These are phyloP conservation scores for Psix sp. DNA, from an alignment of 1,140 invertebrate genomes.

Conservation along the genomic window DNA sequence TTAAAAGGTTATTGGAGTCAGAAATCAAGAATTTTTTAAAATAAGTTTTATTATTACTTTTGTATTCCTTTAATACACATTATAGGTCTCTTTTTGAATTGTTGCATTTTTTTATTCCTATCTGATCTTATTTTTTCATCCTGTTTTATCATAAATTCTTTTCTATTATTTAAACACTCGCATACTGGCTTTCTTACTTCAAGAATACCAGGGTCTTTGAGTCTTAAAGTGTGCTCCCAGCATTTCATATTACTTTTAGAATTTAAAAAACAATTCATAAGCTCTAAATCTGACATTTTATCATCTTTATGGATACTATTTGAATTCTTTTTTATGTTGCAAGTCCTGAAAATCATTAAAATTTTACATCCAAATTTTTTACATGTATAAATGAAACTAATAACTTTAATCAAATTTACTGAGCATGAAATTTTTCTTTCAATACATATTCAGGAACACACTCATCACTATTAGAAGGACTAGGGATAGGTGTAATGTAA, in stretches of 20 bases:
- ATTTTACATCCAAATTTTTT: no score
- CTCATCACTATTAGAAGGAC: slow-evolving; percentile 64
- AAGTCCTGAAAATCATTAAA: not conserved
- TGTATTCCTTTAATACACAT: not conserved
- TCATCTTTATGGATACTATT: not conserved
- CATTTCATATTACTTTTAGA: not conserved
- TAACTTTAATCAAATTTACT: slow-evolving; percentile 20
- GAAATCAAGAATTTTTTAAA: not conserved
- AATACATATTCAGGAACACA: slow-evolving; percentile 70
- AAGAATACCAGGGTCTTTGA: slow-evolving; percentile 18
- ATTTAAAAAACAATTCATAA: slow-evolving; percentile 1
- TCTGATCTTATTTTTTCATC: slow-evolving; percentile 49
- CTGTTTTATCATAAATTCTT: slow-evolving; percentile 61
- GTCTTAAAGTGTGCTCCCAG: slow-evolving; percentile 1
- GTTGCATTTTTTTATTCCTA: slow-evolving; percentile 5
- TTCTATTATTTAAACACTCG: slow-evolving; percentile 69
- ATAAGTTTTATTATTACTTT: not conserved
- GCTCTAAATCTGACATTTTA: slow-evolving; percentile 2
- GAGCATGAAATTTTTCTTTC: slow-evolving; percentile 57
- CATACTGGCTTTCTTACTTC: slow-evolving; percentile 65
- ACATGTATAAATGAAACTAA: not conserved
- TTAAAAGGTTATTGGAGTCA: not conserved
- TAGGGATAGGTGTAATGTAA: slow-evolving; percentile 61
- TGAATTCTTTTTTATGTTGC: not conserved
- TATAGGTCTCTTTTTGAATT: slow-evolving; percentile 6